Percentiles rank a stretch among this genome's conserved stretches.
phyloP scores from a whole-genome alignment of 2,113 vertebrate species.

The Eubucco bourcierii region DNA sequence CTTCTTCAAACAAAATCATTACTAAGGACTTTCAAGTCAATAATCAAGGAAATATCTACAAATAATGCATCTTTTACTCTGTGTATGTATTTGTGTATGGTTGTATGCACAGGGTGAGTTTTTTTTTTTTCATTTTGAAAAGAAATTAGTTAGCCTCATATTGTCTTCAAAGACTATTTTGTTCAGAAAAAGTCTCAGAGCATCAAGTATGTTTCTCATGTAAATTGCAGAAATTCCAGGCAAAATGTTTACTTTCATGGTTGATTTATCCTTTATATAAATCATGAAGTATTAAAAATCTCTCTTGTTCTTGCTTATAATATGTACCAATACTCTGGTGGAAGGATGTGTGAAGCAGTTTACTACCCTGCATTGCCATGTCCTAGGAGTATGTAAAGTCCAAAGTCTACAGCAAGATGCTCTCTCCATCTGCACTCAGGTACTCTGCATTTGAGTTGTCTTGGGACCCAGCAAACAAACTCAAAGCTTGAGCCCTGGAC shows the following conservation, averaged over 20 bases:
- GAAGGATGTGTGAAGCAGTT: accelerated
- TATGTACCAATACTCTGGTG: not conserved
- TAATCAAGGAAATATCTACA: not conserved
- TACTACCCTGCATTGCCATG: accelerated
- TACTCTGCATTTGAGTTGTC: not conserved
- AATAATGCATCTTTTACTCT: not conserved
- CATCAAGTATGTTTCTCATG: not conserved
- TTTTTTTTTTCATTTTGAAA: not conserved
- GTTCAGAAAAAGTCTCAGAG: not conserved
- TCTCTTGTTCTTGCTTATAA: not conserved
- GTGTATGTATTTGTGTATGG: not conserved
- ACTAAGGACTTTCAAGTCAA: not conserved
- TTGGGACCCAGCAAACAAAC: not conserved
- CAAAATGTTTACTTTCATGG: not conserved
- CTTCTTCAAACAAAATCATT: not conserved
- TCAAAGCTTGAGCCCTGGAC: not conserved
- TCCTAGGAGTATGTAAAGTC: no score
- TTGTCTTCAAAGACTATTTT: not conserved
- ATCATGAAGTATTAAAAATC: not conserved
- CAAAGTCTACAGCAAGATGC: accelerated
- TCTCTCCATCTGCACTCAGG: not conserved
- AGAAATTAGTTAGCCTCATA: not conserved
- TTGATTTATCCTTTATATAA: not conserved
- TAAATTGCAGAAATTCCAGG: not conserved
- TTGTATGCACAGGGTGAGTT: not conserved